phyloP scores from a whole-genome alignment of 2,797 vertebrate species.

The Threskiornis aethiopicus region DNA sequence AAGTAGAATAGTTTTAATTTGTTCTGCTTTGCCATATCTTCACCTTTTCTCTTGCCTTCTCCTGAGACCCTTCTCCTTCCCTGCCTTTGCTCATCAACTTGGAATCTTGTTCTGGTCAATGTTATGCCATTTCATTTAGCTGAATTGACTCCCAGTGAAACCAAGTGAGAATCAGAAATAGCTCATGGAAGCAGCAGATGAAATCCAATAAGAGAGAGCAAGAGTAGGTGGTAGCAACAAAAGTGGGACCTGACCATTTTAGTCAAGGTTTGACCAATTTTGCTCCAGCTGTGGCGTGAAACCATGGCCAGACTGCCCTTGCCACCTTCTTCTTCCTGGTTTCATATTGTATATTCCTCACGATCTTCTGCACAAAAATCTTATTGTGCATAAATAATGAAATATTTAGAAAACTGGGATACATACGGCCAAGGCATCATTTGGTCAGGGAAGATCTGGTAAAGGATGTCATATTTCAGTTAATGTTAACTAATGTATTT shows the following conservation, averaged over 20 bases:
- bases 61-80: background rate
- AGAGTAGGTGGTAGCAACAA: background rate
- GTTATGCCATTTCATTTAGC: background rate
- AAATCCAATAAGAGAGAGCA: background rate
- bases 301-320: background rate
- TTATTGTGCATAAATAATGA: background rate
- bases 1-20: background rate
- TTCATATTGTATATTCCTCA: background rate
- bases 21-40: background rate
- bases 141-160: background rate
- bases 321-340: background rate
- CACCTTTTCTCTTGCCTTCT: background rate
- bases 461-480: background rate
- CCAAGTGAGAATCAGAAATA: background rate
- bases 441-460: background rate
- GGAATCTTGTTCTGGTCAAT: background rate
- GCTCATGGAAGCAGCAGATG: background rate
- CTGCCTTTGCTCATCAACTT: background rate
- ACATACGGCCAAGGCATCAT: background rate
- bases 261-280: background rate
- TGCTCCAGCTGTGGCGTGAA: background rate
- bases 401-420: background rate
- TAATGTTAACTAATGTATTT: background rate
- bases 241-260: background rate
- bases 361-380: background rate